Conservation (phyloP, 2,797 vertebrate species). For the Spinus olivaceus region DNA sequence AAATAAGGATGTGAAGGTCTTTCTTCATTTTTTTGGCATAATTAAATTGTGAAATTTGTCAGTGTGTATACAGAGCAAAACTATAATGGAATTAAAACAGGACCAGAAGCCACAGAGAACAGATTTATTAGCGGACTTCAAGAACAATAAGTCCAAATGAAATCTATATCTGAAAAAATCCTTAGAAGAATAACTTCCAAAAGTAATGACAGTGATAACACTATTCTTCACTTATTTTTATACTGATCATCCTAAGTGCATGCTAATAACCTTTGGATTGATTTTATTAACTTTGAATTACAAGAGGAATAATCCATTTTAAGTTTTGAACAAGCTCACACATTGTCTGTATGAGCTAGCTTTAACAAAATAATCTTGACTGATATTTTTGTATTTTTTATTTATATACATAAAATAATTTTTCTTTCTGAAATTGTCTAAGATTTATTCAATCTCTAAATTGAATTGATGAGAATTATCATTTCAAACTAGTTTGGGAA, state of each 20-base stretch:
- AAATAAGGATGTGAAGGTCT: not conserved
- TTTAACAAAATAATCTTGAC: not conserved
- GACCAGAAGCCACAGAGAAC: not conserved
- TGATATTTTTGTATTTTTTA: not conserved
- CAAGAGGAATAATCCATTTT: not conserved
- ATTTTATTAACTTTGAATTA: not conserved
- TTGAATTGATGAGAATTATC: not conserved
- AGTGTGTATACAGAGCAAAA: not conserved
- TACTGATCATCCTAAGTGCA: not conserved
- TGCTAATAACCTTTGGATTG: not conserved
- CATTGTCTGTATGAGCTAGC: not conserved
- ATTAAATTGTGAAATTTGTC: not conserved
- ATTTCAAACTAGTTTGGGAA: not conserved
- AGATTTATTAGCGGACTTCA: not conserved
- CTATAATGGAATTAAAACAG: not conserved
- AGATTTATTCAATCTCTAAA: not conserved
- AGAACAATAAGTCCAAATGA: not conserved
- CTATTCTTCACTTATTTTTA: not conserved
- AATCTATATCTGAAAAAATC: not conserved
- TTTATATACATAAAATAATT: not conserved
- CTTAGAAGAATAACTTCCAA: not conserved
- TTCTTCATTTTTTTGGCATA: not conserved
- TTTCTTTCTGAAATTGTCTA: not conserved
- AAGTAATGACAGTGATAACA: not conserved
- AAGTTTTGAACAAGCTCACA: not conserved